Evolutionary conservation across 1,140 invertebrate genomes (phyloP), one percentile per base, ranked within the genome.

Genomic region (Drosophila nebulosa): DNA sequence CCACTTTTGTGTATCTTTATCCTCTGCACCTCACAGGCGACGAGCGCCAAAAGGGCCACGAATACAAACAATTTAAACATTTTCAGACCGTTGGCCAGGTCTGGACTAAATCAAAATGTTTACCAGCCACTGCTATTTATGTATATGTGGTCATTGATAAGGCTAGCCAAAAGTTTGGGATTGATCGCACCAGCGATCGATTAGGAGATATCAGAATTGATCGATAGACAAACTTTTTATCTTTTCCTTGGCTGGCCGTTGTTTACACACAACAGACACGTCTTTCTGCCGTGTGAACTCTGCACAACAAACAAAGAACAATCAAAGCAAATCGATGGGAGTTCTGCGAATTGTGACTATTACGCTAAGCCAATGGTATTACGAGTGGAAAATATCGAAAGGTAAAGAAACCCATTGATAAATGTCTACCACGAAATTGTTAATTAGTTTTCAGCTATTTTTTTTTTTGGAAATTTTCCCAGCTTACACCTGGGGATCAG

Each of bases 21-120:
- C 35, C 71, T 75, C 1, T 85, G 72, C 10, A 90, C 7, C 12
- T 90, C 80, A 18, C 74, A 80, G 46, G 74, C 69, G 51, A 60
- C 71, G 56, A 77, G 22, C 0, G 74, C 79, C 61, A 71, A 21
- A 4, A 89, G 27, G 27, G 57, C 62, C 53, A 88, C 6, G 12
- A 79, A 32, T 0, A 89, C 55, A 10, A 77, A 18, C 14, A 22
- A 63, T 64, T 88, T 90, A 0, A 74, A 66, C 88, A 90, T 90
- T 61, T 58, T 67, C 9, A 12, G 1, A 1, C 27, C 22, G 1
- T 51, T 58, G 57, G 70, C 58, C 63, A 62, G 74, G 79, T 58
- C 50, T 65, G 35, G 64, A 76, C 72, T 84, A 51, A 35, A 16
- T 32, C 26, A 9, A 32, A 35, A 9, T 66, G 46, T 6, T 3